Percentiles rank a stretch among this genome's conserved stretches.
These are phyloP conservation scores for Synergus japonicus DNA, from an alignment of 2,888 invertebrate species.

Conservation along the genomic window DNA sequence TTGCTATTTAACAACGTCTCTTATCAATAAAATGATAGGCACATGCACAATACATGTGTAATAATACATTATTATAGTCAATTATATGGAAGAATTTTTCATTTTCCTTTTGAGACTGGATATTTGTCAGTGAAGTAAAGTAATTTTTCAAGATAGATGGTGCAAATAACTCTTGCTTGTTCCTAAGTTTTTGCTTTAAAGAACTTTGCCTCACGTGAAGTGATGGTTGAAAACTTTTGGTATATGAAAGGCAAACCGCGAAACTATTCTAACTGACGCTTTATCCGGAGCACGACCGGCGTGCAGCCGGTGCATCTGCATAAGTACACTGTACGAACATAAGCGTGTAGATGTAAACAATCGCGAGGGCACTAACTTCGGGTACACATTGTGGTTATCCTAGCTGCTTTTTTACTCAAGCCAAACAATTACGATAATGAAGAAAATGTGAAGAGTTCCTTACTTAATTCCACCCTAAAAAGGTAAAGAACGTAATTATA, in stretches of 20 bases:
- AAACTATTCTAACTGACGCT: constrained; percentile 29
- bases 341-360: constrained; percentile 33
- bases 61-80: too few relatives aligned
- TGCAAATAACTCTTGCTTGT: neutral
- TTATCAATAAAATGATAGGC: too few relatives aligned
- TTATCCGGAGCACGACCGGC: constrained; percentile 5
- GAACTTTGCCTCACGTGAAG: constrained; percentile 22
- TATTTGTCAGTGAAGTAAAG: constrained; percentile 7
- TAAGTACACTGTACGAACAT: constrained; percentile 37
- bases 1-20: too few relatives aligned
- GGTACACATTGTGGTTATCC: constrained; percentile 29
- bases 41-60: too few relatives aligned
- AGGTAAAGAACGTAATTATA: too few relatives aligned
- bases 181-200: constrained; percentile 7
- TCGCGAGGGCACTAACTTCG: constrained; percentile 12
- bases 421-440: constrained; percentile 19
- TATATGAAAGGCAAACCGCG: constrained; percentile 34
- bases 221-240: constrained; percentile 26
- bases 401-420: constrained; percentile 26
- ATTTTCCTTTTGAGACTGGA: neutral
- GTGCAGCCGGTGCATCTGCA: neutral
- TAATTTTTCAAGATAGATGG: constrained; percentile 13
- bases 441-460: neutral
- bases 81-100: neutral
- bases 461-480: neutral